phyloP scores from a whole-genome alignment of 2,888 invertebrate genomes.

The Drosophila colorata region DNA sequence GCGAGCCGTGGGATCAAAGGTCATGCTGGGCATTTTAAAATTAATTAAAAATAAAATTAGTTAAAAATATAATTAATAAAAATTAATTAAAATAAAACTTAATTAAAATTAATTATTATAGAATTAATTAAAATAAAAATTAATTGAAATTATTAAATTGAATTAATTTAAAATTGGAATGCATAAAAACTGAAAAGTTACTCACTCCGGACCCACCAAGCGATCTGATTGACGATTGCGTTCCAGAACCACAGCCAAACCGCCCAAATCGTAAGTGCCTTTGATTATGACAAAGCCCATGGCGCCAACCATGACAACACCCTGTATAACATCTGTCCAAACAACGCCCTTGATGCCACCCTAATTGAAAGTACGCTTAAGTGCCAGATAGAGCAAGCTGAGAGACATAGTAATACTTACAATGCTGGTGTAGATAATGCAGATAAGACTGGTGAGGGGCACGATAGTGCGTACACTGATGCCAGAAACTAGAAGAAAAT shows the following conservation, averaged over 20 bases:
- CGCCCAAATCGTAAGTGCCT: conserved; percentile 90
- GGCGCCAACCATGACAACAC: conserved; percentile 90
- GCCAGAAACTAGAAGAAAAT: conserved; percentile 85
- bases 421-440: conserved; percentile 95
- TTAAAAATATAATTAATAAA: too few relatives aligned
- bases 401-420: conserved; percentile 89
- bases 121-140: neutral
- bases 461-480: conserved; percentile 92
- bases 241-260: conserved; percentile 88
- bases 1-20: conserved; percentile 90
- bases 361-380: conserved; percentile 83
- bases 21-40: conserved; percentile 88
- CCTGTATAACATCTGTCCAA: conserved; percentile 93
- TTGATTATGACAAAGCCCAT: conserved; percentile 90
- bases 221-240: conserved; percentile 89
- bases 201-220: conserved; percentile 89
- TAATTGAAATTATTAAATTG: too few relatives aligned
- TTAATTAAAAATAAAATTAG: too few relatives aligned
- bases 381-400: neutral
- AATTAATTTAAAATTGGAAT: too few relatives aligned
- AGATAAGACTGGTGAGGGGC: conserved; percentile 90
- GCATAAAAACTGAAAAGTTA: neutral
- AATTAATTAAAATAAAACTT: too few relatives aligned
- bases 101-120: neutral
- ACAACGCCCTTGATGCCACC: conserved; percentile 92